Percentiles rank a stretch among this genome's conserved stretches.
Evolutionary conservation across 2,113 vertebrate species (phyloP).

Genomic region (Hippocampus zosterae): DNA sequence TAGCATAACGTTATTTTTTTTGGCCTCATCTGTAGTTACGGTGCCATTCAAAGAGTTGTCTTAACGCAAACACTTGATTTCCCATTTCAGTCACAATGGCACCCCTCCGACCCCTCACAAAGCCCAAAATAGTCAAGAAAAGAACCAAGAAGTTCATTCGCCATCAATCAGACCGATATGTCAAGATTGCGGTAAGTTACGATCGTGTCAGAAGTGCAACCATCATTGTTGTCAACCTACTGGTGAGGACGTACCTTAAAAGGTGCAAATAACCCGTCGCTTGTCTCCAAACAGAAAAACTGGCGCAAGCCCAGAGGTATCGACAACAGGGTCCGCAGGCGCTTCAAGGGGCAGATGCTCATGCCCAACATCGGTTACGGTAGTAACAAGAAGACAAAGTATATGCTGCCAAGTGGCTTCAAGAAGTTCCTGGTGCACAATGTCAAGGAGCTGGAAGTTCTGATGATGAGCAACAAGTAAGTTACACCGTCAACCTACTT

Average conservation of each 20-base stretch:
- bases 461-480: conserved; percentile 99
- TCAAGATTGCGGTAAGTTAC: conserved; percentile 87
- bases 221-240: not conserved
- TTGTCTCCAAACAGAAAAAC: conserved; percentile 71
- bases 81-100: conserved; percentile 78
- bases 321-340: conserved; percentile 92
- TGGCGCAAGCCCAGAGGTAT: conserved; percentile 98
- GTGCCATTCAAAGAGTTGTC: not conserved
- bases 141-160: conserved; percentile 97
- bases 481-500: conserved; percentile 23
- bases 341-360: conserved; percentile 97
- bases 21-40: too few species aligned
- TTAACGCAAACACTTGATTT: not conserved
- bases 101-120: conserved; percentile 88
- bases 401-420: conserved; percentile 93
- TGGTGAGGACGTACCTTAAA: not conserved
- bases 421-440: conserved; percentile 96
- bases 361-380: conserved; percentile 99
- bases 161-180: conserved; percentile 97
- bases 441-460: conserved; percentile 92
- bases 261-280: not conserved
- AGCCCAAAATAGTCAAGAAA: conserved; percentile 94
- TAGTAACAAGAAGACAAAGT: conserved; percentile 97
- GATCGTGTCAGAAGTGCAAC: not conserved
- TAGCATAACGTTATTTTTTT: too few species aligned